A percentile compares a stretch with the other conserved stretches of the same genome.
These are phyloP conservation scores for Phacellophora camtschatica DNA, from an alignment of 30 jellyfish, hydroid and myxozoan species.

Conservation along the genomic window DNA sequence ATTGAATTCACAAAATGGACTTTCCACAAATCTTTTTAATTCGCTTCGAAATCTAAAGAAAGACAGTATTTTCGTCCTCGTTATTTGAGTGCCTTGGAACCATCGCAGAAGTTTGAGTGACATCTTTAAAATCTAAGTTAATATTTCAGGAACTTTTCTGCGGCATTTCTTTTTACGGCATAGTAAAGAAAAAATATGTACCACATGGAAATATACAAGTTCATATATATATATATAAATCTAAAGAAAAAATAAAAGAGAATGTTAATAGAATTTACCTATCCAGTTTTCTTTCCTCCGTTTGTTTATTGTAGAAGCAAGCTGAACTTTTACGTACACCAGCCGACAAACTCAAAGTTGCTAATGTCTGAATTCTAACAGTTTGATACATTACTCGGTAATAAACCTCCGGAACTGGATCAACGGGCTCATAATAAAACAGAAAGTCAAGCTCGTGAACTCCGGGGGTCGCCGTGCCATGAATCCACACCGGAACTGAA, in stretches of 20 bases:
- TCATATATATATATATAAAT: too few relatives aligned
- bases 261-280: neutral
- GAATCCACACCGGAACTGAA: constrained; percentile 60
- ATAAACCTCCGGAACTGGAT: constrained; percentile 35
- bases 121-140: too few relatives aligned
- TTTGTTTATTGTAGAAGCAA: neutral
- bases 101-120: too few relatives aligned
- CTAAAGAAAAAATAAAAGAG: neutral
- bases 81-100: too few relatives aligned
- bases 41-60: too few relatives aligned
- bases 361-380: constrained; percentile 79
- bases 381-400: constrained; percentile 84
- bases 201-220: too few relatives aligned
- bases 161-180: too few relatives aligned
- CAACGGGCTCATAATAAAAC: constrained; percentile 85
- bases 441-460: constrained; percentile 87
- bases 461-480: constrained; percentile 78
- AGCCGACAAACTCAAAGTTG: constrained; percentile 71
- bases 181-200: too few relatives aligned
- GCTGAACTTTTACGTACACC: constrained; percentile 24
- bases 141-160: too few relatives aligned
- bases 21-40: too few relatives aligned
- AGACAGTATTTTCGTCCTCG: too few relatives aligned
- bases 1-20: too few relatives aligned
- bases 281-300: neutral